Evolutionary conservation across 2,888 invertebrate species (phyloP).

Genomic region (Linnaemya vulpina): DNA sequence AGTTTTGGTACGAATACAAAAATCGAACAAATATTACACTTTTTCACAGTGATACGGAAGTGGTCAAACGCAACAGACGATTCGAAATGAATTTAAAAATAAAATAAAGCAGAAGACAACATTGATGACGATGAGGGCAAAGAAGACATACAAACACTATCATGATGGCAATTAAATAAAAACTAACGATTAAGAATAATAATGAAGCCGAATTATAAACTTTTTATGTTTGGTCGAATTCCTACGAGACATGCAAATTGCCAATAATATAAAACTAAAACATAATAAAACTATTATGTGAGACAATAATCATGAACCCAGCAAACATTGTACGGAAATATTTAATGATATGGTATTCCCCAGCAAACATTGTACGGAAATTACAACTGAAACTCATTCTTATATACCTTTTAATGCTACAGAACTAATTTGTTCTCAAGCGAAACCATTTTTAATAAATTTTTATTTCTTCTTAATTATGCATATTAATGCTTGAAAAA

Average conservation of each 20-base stretch:
- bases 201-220: conserved; percentile 26
- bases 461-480: too few relatives aligned
- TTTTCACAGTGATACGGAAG: conserved; percentile 52
- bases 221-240: conserved; percentile 25
- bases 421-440: too few relatives aligned
- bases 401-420: too few relatives aligned
- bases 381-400: too few relatives aligned
- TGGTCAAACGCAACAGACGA: conserved; percentile 24
- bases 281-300: background rate
- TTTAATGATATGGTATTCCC: too few relatives aligned
- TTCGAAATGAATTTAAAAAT: background rate
- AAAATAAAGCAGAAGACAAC: background rate
- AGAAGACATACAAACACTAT: background rate
- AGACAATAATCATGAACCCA: background rate
- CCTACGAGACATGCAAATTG: conserved; percentile 47
- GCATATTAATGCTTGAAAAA: too few relatives aligned
- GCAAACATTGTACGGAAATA: background rate
- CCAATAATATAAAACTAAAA: conserved; percentile 4
- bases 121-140: conserved; percentile 24
- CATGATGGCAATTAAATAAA: background rate
- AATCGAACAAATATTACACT: conserved; percentile 24
- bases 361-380: background rate
- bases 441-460: too few relatives aligned
- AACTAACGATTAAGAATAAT: conserved; percentile 14
- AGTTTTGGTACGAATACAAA: conserved; percentile 9